Conservation (phyloP, 2,113 vertebrate genomes). For the Dasyornis broadbenti region DNA sequence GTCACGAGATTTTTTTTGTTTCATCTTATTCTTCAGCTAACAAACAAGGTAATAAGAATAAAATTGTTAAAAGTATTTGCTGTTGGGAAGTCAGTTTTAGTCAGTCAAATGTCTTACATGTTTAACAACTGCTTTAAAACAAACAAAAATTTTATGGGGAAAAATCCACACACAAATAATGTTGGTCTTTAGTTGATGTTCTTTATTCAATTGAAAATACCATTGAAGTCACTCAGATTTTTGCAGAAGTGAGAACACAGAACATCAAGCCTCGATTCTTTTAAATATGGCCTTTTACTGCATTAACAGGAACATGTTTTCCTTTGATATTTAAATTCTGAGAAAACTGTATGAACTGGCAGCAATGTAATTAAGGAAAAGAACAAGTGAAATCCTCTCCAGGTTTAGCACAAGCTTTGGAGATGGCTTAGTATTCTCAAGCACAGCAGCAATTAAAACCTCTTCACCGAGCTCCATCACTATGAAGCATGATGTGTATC, state of each 20-base stretch:
- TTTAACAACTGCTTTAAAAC: not conserved
- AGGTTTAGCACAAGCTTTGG: not conserved
- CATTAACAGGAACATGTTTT: not conserved
- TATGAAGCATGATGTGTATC: not conserved
- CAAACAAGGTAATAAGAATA: not conserved
- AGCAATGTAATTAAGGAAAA: not conserved
- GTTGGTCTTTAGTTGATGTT: not conserved
- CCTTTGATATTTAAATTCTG: constrained; percentile 20
- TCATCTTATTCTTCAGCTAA: not conserved
- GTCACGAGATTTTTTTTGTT: not conserved
- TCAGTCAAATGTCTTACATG: not conserved
- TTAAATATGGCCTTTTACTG: not conserved
- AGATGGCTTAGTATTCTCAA: not conserved
- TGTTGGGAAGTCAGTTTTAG: not conserved
- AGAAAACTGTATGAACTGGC: not conserved
- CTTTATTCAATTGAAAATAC: not conserved
- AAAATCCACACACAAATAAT: not conserved
- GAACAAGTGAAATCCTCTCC: not conserved
- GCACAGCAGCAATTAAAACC: not conserved
- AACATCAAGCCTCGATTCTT: not conserved
- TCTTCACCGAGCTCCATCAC: not conserved
- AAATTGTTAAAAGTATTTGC: not conserved
- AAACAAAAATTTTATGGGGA: not conserved
- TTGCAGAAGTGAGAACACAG: not conserved
- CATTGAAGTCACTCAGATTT: not conserved